These are phyloP conservation scores for Astropecten irregularis DNA, from an alignment of 53 echinoderm and acorn worm species.

Conservation along the genomic window DNA sequence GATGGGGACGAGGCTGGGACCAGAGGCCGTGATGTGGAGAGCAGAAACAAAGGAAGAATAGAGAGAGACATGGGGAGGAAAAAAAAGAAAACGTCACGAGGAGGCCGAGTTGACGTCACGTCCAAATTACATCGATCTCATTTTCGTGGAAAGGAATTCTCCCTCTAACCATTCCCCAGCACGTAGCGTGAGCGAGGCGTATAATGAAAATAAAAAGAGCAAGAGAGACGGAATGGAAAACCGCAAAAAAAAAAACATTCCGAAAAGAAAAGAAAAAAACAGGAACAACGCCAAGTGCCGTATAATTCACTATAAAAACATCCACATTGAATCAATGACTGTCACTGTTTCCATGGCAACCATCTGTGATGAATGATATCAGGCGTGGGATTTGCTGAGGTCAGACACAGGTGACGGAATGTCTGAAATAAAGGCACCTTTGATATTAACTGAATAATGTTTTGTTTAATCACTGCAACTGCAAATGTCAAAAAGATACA, in stretches of 20 bases:
- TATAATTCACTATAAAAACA: background rate
- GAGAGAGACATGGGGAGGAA: too few relatives aligned
- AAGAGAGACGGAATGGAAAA: background rate
- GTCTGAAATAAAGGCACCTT: background rate
- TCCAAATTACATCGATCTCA: constrained; percentile 15
- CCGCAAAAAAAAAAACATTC: background rate
- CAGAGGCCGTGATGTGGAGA: too few relatives aligned
- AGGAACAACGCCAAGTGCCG: background rate
- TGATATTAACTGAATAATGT: too few relatives aligned
- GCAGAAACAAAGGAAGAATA: too few relatives aligned
- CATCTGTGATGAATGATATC: background rate
- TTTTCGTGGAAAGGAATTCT: constrained; percentile 32
- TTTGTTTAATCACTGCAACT: too few relatives aligned
- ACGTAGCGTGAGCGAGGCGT: too few relatives aligned
- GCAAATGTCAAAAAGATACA: too few relatives aligned
- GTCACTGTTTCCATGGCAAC: background rate
- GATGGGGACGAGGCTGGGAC: too few relatives aligned
- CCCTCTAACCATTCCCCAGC: background rate
- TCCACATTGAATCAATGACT: background rate
- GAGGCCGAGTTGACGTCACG: constrained; percentile 20
- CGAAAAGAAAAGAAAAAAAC: background rate
- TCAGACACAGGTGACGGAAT: background rate
- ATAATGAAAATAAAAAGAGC: too few relatives aligned
- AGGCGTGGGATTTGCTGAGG: background rate
- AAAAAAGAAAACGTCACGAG: background rate